Evolutionary conservation across 1,140 invertebrate genomes (phyloP).

Genomic region (Heliconius melpomene): DNA sequence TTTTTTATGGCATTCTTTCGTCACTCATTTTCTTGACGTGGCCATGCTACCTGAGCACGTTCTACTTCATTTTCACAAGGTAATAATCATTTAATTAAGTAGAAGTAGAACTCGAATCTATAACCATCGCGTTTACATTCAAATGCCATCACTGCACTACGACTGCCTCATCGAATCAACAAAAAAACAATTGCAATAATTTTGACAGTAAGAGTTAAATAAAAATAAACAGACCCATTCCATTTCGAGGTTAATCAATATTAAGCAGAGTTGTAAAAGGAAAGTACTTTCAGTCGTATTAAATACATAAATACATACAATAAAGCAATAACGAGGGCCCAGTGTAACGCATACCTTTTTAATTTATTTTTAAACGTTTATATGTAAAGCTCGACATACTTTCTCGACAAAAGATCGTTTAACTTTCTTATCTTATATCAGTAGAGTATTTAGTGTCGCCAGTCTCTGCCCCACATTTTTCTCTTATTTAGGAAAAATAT

Average conservation of each 20-base stretch:
- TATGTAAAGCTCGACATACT: background rate
- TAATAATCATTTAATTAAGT: too few relatives aligned
- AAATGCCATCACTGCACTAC: too few relatives aligned
- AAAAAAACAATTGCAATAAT: background rate
- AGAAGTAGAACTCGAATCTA: too few relatives aligned
- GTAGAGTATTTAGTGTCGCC: background rate
- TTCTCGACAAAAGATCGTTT: slow-evolving; percentile 1
- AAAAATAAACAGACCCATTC: background rate
- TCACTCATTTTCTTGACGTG: too few relatives aligned
- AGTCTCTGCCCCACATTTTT: background rate
- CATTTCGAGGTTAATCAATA: slow-evolving; percentile 20
- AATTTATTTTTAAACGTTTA: slow-evolving; percentile 3
- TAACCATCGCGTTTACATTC: too few relatives aligned
- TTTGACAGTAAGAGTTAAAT: background rate
- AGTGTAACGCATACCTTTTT: background rate
- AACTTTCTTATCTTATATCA: background rate
- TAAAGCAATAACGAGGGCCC: slow-evolving; percentile 10
- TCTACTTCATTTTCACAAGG: too few relatives aligned
- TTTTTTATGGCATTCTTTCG: too few relatives aligned
- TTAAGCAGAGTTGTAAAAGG: slow-evolving; percentile 19
- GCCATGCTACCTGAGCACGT: too few relatives aligned
- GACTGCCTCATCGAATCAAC: background rate
- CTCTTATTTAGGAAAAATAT: too few relatives aligned
- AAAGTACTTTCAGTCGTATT: slow-evolving; percentile 20
- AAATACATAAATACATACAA: slow-evolving; percentile 10